phyloP scores from a whole-genome alignment of 2,113 vertebrate species.

The Sebastes schlegelii region DNA sequence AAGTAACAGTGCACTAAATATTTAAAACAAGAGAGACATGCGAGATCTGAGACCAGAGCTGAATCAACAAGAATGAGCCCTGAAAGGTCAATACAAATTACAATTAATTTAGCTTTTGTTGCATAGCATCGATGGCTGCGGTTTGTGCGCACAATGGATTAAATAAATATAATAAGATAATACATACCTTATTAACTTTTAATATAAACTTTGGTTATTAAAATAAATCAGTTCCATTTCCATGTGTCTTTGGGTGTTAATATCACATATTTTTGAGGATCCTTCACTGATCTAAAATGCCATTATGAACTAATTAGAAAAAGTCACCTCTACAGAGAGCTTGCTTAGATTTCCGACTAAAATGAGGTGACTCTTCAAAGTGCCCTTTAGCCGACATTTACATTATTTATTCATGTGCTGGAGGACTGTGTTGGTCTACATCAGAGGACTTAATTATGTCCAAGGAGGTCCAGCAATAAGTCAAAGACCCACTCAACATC shows the following conservation, averaged over 20 bases:
- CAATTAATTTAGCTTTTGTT: background rate
- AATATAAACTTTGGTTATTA: background rate
- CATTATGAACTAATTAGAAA: slow-evolving; percentile 19
- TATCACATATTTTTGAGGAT: background rate
- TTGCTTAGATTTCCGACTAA: slow-evolving; percentile 16
- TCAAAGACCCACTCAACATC: slow-evolving; percentile 12
- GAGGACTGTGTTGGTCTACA: slow-evolving; percentile 46
- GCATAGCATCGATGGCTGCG: background rate
- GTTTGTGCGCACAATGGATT: background rate
- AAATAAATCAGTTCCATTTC: background rate
- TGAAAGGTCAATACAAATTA: background rate
- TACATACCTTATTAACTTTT: background rate
- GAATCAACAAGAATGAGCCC: background rate
- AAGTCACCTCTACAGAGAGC: background rate
- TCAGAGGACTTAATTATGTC: slow-evolving; percentile 59
- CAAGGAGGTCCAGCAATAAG: slow-evolving; percentile 21
- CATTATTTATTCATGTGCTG: slow-evolving; percentile 68
- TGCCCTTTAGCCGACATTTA: slow-evolving; percentile 61
- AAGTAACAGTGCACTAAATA: slow-evolving; percentile 20
- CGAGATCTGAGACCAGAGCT: background rate
- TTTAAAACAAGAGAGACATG: slow-evolving; percentile 3
- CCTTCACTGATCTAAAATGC: slow-evolving; percentile 6
- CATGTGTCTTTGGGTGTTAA: background rate
- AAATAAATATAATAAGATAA: background rate
- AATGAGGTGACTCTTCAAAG: slow-evolving; percentile 47